phyloP scores from a whole-genome alignment of 2,113 vertebrate species.

The Alligator mississippiensis region DNA sequence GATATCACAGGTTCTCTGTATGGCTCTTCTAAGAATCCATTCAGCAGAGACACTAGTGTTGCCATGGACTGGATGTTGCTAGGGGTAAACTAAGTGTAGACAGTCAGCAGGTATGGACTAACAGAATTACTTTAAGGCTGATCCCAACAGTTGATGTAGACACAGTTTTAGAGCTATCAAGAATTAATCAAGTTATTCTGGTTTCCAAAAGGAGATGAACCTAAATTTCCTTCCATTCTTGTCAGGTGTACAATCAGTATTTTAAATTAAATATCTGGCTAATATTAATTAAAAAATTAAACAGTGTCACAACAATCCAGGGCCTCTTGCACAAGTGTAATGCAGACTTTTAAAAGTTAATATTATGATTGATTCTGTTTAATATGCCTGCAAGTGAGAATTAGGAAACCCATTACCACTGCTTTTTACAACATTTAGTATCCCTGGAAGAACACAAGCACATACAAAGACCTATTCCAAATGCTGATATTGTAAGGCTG shows the following conservation, averaged over 20 bases:
- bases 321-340: not conserved
- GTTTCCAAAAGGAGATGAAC: not conserved
- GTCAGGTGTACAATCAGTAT: not conserved
- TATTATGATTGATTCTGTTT: not conserved
- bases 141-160: too few relatives aligned
- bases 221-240: not conserved
- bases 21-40: too few relatives aligned
- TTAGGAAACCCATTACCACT: not conserved
- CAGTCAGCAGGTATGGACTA: too few relatives aligned
- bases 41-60: too few relatives aligned
- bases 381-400: not conserved
- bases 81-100: too few relatives aligned
- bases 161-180: not conserved
- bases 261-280: not conserved
- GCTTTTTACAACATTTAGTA: not conserved
- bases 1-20: too few relatives aligned
- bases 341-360: constrained; percentile 5
- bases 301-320: constrained; percentile 9
- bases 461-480: not conserved
- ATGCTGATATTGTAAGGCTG: not conserved
- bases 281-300: constrained; percentile 16
- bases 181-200: not conserved
- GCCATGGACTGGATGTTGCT: too few relatives aligned
- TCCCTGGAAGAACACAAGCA: constrained; percentile 1
- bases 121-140: too few relatives aligned